Percentiles rank a stretch among this genome's conserved stretches.
Conservation (phyloP, 2,888 invertebrate genomes). For the Quadroppia sp. region DNA sequence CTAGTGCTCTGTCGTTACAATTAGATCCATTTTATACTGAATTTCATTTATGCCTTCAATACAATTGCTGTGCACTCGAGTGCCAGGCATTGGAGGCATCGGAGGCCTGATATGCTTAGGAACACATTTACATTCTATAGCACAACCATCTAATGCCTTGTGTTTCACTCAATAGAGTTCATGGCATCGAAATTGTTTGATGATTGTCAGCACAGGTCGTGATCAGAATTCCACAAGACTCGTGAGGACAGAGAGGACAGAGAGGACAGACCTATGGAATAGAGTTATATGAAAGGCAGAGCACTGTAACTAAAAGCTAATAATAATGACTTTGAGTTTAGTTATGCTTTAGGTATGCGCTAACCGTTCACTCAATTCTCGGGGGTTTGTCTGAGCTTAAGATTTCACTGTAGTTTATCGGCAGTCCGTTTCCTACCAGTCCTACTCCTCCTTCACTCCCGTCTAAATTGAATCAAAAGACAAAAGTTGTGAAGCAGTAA, state of each 20-base stretch:
- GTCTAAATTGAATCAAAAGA: conserved; percentile 35
- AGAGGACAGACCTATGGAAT: neutral
- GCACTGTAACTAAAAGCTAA: conserved; percentile 30
- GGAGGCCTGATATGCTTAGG: neutral
- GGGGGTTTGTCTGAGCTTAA: conserved; percentile 27
- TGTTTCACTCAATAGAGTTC: conserved; percentile 27
- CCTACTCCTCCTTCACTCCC: conserved; percentile 3
- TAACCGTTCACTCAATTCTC: conserved; percentile 16
- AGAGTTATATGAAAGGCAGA: conserved; percentile 15
- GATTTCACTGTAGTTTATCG: conserved; percentile 23
- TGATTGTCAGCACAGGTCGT: conserved; percentile 25
- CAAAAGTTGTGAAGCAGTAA: conserved; percentile 34
- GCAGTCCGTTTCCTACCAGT: neutral
- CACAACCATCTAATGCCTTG: conserved; percentile 20
- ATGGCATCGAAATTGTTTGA: conserved; percentile 33
- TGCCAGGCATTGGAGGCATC: neutral
- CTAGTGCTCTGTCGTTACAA: conserved; percentile 9
- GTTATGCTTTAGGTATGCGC: neutral
- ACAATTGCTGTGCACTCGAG: neutral
- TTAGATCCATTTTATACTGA: conserved; percentile 2
- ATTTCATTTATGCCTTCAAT: neutral
- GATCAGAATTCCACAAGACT: conserved; percentile 27
- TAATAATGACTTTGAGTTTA: conserved; percentile 17
- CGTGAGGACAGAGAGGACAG: conserved; percentile 32
- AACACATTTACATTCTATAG: conserved; percentile 35